Conservation (phyloP, 2,113 vertebrate genomes). For the Anolis sagrei region DNA sequence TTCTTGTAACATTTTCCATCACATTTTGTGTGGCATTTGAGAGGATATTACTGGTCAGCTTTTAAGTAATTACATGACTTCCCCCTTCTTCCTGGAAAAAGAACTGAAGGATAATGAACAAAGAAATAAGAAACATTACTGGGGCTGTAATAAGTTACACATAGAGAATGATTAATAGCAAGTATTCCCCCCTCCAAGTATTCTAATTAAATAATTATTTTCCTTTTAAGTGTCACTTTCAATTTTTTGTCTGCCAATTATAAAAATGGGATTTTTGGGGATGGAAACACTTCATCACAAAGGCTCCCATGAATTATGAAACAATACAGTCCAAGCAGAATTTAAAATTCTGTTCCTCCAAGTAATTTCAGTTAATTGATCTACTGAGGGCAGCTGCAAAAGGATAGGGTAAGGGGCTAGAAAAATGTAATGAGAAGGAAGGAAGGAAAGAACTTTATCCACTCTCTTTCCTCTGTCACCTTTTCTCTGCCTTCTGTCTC, state of each 20-base stretch:
- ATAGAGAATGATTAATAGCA: no score
- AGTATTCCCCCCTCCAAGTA: no score
- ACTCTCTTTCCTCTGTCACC: neutral
- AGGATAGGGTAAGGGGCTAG: neutral
- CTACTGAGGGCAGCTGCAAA: neutral
- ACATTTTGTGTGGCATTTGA: no score
- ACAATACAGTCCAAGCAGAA: neutral
- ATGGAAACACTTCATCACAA: neutral
- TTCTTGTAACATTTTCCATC: no score
- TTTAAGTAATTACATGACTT: no score
- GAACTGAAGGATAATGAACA: no score
- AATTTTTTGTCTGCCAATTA: neutral
- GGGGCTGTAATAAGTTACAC: no score
- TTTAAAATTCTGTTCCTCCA: neutral
- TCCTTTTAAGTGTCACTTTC: no score
- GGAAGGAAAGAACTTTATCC: neutral
- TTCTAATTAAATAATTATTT: no score
- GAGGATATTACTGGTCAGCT: no score
- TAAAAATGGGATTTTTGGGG: neutral
- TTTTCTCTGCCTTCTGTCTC: neutral
- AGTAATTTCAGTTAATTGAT: neutral
- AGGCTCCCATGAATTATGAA: neutral
- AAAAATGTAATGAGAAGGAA: neutral
- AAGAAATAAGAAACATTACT: no score
- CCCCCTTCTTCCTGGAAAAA: no score